Evolutionary conservation across 2,888 invertebrate species (phyloP), one percentile per base, ranked within the genome.

Genomic region (Omphaloscelis lunosa): DNA sequence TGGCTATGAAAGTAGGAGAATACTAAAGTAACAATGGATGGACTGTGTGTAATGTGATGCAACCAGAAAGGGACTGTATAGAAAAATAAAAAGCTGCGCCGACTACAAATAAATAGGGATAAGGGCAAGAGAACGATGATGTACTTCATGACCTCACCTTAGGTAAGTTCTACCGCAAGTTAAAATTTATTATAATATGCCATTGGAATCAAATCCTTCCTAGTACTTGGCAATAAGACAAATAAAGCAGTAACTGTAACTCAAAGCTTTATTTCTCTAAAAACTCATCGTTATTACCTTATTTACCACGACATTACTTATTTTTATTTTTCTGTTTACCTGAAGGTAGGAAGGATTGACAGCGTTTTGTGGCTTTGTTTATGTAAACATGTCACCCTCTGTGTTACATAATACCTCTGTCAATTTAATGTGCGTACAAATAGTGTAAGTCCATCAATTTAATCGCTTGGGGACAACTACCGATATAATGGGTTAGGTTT

Each of bases 251-350:
- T 56, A 45, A 5, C 23, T 15, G 29, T 62, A 29, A 1, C n/a
- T 53, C 41, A 29, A 8, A 59, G 20, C 8, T 11, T 48, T 78
- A 66, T 72, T 77, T 56, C 15, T 71, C 17, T 23, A 48, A 45
- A 72, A 51, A 29, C 39, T 39, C 34, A 34, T 48, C 45, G 23
- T 27, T 51, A 41, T 62, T 58, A 41, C 62, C 62, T 81, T 75
- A 79, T 67, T 56, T 67, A 51, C 39, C 20, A 2, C 66, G 39
- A 34, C 34, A 67, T 79, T 41, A 74, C 56, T 63, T 80, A 51
- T 75, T 56, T 41, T 63, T 79, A 67, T 81, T 81, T 68, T 75
- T 41, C 41, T 79, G 75, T 79, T 79, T 63, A 75, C 75, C 27
- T 69, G 53, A 39, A 67, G 34, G 79, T 41, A 56, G n/a, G n/a